phyloP scores from a whole-genome alignment of 2,888 invertebrate species.

The Celastrina argiolus region DNA sequence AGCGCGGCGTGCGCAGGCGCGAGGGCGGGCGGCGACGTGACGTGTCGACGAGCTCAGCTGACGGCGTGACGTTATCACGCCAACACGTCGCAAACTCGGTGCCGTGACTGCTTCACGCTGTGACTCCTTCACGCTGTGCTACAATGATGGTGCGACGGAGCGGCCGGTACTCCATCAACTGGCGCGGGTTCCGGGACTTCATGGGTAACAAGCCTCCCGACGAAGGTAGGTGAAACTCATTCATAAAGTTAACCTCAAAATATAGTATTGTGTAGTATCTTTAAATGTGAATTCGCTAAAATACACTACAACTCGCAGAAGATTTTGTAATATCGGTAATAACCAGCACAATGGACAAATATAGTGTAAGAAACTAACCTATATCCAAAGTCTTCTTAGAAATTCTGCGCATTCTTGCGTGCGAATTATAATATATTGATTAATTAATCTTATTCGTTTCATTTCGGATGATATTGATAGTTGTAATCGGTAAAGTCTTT shows the following conservation, averaged over 20 bases:
- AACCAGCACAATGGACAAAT: neutral
- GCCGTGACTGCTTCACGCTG: slow-evolving; percentile 20
- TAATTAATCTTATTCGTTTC: neutral
- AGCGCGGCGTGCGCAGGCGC: slow-evolving; percentile 61
- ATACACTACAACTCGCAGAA: neutral
- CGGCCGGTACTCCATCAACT: slow-evolving; percentile 74
- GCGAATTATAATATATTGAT: slow-evolving; percentile 14
- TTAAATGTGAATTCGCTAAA: neutral
- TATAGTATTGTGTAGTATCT: neutral
- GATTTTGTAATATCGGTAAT: neutral
- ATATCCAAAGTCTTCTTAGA: slow-evolving; percentile 1
- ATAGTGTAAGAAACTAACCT: neutral
- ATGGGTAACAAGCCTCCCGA: slow-evolving; percentile 69
- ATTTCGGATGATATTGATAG: neutral
- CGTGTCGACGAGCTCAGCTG: slow-evolving; percentile 61
- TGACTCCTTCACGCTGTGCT: slow-evolving; percentile 31
- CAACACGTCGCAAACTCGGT: slow-evolving; percentile 45
- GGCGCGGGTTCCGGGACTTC: slow-evolving; percentile 72
- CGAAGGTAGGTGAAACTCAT: slow-evolving; percentile 57
- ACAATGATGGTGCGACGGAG: slow-evolving; percentile 73
- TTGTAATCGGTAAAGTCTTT: neutral
- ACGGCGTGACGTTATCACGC: slow-evolving; percentile 63
- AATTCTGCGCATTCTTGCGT: slow-evolving; percentile 7
- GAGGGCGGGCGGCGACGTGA: slow-evolving; percentile 57
- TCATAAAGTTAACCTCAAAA: slow-evolving; percentile 36